phyloP scores from a whole-genome alignment of 2,888 invertebrate genomes.

The Gasteruption jaculator region DNA sequence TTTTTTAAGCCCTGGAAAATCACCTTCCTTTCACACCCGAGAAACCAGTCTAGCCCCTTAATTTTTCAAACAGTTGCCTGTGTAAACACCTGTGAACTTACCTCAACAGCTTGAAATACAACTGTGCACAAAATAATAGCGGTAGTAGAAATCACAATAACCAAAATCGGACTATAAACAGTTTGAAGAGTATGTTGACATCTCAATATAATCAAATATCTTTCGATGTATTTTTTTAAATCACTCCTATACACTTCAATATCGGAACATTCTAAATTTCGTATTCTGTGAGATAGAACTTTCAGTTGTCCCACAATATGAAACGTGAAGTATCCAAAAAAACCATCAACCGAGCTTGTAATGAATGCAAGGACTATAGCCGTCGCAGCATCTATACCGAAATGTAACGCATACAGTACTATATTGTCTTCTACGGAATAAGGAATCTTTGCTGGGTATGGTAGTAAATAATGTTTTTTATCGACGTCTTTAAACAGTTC shows the following conservation, averaged over 20 bases:
- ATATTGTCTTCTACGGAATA: conserved; percentile 18
- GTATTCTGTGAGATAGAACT: conserved; percentile 15
- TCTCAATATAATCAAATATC: conserved; percentile 14
- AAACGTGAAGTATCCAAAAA: conserved; percentile 23
- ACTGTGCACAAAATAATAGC: conserved; percentile 22
- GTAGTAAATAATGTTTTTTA: conserved; percentile 17
- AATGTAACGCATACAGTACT: conserved; percentile 19
- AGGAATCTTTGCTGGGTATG: conserved; percentile 21
- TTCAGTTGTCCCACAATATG: conserved; percentile 19
- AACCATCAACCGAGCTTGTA: conserved; percentile 21
- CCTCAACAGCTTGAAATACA: conserved; percentile 22
- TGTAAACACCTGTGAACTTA: conserved; percentile 5
- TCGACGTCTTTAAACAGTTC: conserved; percentile 11
- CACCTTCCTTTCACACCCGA: too few species aligned
- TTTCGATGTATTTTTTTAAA: conserved; percentile 15
- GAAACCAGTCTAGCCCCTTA: too few species aligned
- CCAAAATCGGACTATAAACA: conserved; percentile 21
- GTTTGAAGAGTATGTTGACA: conserved; percentile 18
- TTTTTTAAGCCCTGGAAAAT: too few species aligned
- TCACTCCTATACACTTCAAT: too few species aligned
- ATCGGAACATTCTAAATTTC: conserved; percentile 3
- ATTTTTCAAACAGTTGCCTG: too few species aligned
- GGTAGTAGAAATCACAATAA: conserved; percentile 19
- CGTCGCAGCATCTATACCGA: conserved; percentile 17
- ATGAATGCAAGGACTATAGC: conserved; percentile 17